Evolutionary conservation across 2,113 vertebrate genomes (phyloP).

Genomic region (Sarotherodon lohbergeri): DNA sequence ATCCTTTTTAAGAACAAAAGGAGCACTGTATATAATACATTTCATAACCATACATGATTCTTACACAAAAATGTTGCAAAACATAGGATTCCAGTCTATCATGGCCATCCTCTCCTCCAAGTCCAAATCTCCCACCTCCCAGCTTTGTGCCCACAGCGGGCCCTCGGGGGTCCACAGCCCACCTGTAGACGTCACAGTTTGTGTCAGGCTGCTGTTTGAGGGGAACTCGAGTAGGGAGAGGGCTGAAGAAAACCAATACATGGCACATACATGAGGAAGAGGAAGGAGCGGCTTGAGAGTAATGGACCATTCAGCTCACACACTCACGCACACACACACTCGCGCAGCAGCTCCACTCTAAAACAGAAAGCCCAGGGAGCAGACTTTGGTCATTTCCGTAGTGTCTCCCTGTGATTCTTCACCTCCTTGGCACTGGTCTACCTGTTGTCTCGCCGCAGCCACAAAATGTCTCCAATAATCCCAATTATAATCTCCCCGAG

Average conservation of each 20-base stretch:
- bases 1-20: slow-evolving; percentile 76
- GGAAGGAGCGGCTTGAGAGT: slow-evolving; percentile 15
- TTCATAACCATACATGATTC: slow-evolving; percentile 72
- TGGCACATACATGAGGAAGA: slow-evolving; percentile 54
- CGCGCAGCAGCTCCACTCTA: slow-evolving; percentile 39
- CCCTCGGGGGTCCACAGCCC: background rate
- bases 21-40: slow-evolving; percentile 73
- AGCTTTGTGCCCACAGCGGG: background rate
- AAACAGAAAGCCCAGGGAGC: slow-evolving; percentile 54
- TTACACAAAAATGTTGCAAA: slow-evolving; percentile 65
- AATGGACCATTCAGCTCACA: slow-evolving; percentile 54
- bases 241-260: slow-evolving; percentile 42
- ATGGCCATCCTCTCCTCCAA: slow-evolving; percentile 25
- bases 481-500: slow-evolving; percentile 52
- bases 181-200: slow-evolving; percentile 24
- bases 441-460: background rate
- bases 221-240: background rate
- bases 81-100: slow-evolving; percentile 42
- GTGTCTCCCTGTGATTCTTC: slow-evolving; percentile 26
- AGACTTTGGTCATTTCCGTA: slow-evolving; percentile 44
- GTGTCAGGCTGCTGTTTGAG: background rate
- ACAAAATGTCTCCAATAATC: slow-evolving; percentile 32
- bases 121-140: background rate
- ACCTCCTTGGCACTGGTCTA: slow-evolving; percentile 22
- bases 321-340: background rate